Base-by-base conservation (phyloP, 92 coral and sea anemone species). In the Parazoanthus darwini region DNA sequence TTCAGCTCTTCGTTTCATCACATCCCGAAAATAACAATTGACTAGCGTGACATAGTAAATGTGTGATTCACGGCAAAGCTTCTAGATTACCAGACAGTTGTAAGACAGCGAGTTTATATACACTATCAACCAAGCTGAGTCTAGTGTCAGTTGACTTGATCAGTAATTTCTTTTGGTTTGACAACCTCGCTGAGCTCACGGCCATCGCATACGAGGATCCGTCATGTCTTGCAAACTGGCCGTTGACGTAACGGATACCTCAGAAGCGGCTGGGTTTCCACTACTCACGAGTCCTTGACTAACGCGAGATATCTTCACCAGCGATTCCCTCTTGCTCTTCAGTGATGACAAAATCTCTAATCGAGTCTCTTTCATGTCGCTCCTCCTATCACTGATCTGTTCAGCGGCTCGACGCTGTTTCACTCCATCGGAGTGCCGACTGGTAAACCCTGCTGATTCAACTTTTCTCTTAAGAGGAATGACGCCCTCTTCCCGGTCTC, bases 311-410 rank as follows among this genome's bases (percentile, higher is more conserved):
- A 67, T 73, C 35, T 82, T 89, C 51, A 89, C 83, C 42, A 92
- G 74, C 29, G 85, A 82, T 2, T 82, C 88, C 79, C 90, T 86
- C 33, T 73, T 87, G 58, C 86, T 77, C 23, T 89, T 89, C 16
- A 92, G 85, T 9, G 94, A 92, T 1, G 94, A 92, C 67, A 92
- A 82, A 16, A 92, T 92, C 54, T 85, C 80, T 39, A 92, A 80
- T 68, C 94, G 68, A 43, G 82, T 85, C 77, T 92, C 94, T 63
- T 92, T 92, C 75, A 92, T 81, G 77, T 66, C 35, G 56, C n/a
- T 20, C 26, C 25, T 18, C 54, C 35, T 39, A 7, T 39, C 15
- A 14, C 23, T 38, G 43, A n/a, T 20, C 11, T 38, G 54, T 6
- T 25, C 54, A 20, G 11, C 86, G 8, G 42, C 25, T 76, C 76